Base-by-base conservation (phyloP, 92 coral and sea anemone species). In the Pocillopora meandrina region DNA sequence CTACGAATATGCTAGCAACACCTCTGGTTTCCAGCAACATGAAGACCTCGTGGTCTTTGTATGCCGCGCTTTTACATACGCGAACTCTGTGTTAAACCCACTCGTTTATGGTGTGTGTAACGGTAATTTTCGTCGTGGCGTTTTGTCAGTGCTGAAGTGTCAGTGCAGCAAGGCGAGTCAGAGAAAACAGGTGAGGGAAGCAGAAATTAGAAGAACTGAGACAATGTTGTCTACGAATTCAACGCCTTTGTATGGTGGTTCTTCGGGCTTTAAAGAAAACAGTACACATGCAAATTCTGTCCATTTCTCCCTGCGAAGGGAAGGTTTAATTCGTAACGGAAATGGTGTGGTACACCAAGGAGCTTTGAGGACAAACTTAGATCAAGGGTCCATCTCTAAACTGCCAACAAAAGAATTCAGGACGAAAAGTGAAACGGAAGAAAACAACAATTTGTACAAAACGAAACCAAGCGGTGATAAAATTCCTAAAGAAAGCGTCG, bases 31-130 rank as follows among this genome's bases (percentile, higher is more conserved):
- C 20, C 19, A n/a, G 5, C 62, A 60, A 12, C 84, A 96, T 55
- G 63, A 87, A 16, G 87, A 56, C 20, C 73, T 96, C 49, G 81
- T 96, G 5, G 90, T 91, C 0, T 92, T 96, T 34, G 56, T 92
- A 11, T 96, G 98, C 58, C 84, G 92, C 5, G 95, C 91, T 56
- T 96, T 93, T 64, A 96, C 98, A 12, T 94, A 96, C 81, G 85
- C 98, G 9, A 96, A 96, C 77, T 92, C 98, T 4, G 93, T 96
- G 12, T 82, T 95, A 1, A 96, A 96, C 67, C 91, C 95, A 2
- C 72, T 89, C 4, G 84, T 96, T 14, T 96, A 96, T 72, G 98
- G 98, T 0, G 90, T 94, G 17, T 91, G 95, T 18, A 94, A 95
- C 56, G 87, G 83, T 14, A 91, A 86, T 75, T 96, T 94, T 65